Conservation (phyloP, 2,888 invertebrate species). For the Campoletis raptor region DNA sequence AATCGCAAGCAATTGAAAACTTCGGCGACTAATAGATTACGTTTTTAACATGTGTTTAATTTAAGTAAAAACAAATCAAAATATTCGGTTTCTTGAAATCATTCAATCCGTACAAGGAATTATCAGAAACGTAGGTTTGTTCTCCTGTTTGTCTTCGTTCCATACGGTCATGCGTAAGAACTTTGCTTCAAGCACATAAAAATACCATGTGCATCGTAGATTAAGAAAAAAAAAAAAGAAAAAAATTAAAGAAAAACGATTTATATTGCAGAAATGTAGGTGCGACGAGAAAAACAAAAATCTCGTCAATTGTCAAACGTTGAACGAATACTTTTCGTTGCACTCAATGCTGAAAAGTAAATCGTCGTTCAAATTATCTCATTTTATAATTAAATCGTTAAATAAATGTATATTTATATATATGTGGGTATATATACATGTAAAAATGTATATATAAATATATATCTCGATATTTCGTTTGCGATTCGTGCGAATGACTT, state of each 20-base stretch:
- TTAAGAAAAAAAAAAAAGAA: conserved; percentile 3
- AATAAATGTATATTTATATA: conserved; percentile 23
- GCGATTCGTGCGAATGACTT: conserved; percentile 67
- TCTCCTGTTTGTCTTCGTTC: conserved; percentile 35
- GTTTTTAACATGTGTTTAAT: neutral
- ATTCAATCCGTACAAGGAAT: neutral
- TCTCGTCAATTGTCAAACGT: conserved; percentile 28
- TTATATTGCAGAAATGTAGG: conserved; percentile 28
- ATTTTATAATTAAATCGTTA: conserved; percentile 19
- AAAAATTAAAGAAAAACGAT: conserved; percentile 9
- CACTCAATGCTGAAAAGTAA: conserved; percentile 45
- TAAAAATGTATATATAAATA: conserved; percentile 30
- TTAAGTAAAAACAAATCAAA: neutral
- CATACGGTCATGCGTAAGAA: conserved; percentile 67
- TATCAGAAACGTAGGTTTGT: conserved; percentile 9
- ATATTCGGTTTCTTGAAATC: neutral
- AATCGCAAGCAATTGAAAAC: neutral
- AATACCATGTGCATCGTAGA: conserved; percentile 44
- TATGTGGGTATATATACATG: conserved; percentile 31
- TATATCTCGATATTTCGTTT: conserved; percentile 43
- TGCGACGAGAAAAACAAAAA: conserved; percentile 23
- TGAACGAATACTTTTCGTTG: conserved; percentile 49
- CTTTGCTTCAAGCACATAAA: conserved; percentile 50
- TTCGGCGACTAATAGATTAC: neutral
- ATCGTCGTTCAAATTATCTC: conserved; percentile 36